phyloP scores from a whole-genome alignment of 2,888 invertebrate species.

The Agrypnus murinus region DNA sequence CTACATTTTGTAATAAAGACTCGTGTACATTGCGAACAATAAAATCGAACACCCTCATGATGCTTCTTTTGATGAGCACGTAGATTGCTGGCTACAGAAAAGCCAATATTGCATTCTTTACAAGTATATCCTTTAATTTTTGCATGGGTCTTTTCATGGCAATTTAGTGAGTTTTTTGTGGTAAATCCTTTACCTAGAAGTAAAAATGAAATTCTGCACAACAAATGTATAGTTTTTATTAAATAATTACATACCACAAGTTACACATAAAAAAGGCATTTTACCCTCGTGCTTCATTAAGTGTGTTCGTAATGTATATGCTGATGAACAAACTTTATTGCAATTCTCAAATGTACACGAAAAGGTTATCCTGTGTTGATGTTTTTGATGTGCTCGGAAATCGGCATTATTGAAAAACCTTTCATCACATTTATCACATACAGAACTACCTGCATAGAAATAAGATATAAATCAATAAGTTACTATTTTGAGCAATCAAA shows the following conservation, averaged over 20 bases:
- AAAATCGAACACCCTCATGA: slow-evolving; percentile 62
- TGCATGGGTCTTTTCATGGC: slow-evolving; percentile 64
- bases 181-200: slow-evolving; percentile 62
- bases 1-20: slow-evolving; percentile 61
- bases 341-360: slow-evolving; percentile 58
- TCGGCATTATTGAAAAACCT: not conserved
- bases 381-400: slow-evolving; percentile 2
- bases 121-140: slow-evolving; percentile 60
- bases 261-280: slow-evolving; percentile 61
- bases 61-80: slow-evolving; percentile 62
- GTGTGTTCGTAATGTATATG: slow-evolving; percentile 59
- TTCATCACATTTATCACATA: not conserved
- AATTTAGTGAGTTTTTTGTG: slow-evolving; percentile 62
- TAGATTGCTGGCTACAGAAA: slow-evolving; percentile 63
- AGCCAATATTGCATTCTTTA: slow-evolving; percentile 61
- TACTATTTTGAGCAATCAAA: no score
- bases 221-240: no score
- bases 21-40: slow-evolving; percentile 63
- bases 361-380: slow-evolving; percentile 25
- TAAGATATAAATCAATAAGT: slow-evolving; percentile 15
- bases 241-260: slow-evolving; percentile 59
- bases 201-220: slow-evolving; percentile 36
- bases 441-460: slow-evolving; percentile 19
- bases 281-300: slow-evolving; percentile 60
- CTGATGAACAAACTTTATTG: slow-evolving; percentile 56